Percentiles rank a stretch among this genome's conserved stretches.
phyloP scores from a whole-genome alignment of 2,888 invertebrate species.

The Chironomus riparius region DNA sequence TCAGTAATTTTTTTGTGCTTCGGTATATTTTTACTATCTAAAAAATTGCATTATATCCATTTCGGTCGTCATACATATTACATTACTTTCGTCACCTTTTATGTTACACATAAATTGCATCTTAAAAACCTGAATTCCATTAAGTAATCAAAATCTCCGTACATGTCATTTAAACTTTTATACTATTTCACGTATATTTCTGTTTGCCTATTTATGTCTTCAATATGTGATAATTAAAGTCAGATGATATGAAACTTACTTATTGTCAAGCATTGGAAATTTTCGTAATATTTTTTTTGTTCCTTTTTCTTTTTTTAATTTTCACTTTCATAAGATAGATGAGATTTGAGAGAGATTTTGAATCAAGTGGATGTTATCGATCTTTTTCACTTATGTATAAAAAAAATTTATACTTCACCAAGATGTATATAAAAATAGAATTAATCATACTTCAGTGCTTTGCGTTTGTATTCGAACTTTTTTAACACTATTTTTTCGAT shows the following conservation, averaged over 20 bases:
- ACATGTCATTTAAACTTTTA: background rate
- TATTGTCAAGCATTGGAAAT: no score
- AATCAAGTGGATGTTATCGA: background rate
- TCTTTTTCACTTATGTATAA: background rate
- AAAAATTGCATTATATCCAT: background rate
- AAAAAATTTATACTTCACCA: background rate
- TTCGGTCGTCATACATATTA: background rate
- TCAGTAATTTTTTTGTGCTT: background rate
- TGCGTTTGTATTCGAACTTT: conserved; percentile 87
- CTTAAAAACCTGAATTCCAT: background rate
- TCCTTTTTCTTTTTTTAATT: background rate
- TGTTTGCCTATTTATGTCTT: background rate
- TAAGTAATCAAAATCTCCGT: background rate
- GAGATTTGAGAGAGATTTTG: background rate
- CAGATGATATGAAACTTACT: no score
- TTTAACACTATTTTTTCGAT: conserved; percentile 78
- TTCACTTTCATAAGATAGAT: background rate
- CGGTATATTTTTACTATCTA: background rate
- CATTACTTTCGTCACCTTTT: background rate
- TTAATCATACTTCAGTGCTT: conserved; percentile 70
- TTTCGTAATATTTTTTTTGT: background rate
- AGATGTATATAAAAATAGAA: background rate
- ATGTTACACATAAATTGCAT: background rate
- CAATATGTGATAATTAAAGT: no score
- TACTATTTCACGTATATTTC: background rate